Conservation (phyloP, 2,113 vertebrate species). For the Ceyx margarethae region DNA sequence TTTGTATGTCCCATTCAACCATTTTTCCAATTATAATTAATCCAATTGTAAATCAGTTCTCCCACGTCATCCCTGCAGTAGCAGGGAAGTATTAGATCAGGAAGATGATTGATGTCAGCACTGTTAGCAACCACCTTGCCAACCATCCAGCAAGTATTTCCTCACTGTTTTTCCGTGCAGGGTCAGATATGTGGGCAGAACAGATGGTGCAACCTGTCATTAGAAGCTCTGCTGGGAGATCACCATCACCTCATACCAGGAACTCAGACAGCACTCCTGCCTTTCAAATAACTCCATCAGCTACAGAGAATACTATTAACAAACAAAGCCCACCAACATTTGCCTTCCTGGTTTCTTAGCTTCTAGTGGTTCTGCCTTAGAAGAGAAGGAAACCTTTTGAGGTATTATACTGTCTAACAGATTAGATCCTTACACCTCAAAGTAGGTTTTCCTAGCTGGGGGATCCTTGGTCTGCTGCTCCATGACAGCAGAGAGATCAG, state of each 20-base stretch:
- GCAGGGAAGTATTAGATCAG: background rate
- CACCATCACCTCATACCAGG: background rate
- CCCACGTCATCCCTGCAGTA: background rate
- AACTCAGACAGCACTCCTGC: background rate
- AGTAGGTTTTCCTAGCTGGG: background rate
- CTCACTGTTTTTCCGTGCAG: background rate
- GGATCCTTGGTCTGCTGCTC: background rate
- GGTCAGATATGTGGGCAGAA: background rate
- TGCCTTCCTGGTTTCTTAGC: background rate
- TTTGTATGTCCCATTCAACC: background rate
- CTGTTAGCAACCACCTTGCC: background rate
- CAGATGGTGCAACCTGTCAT: background rate
- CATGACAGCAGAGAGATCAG: background rate
- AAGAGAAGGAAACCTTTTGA: background rate
- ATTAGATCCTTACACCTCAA: background rate
- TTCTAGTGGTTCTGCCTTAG: background rate
- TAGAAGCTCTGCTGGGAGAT: background rate
- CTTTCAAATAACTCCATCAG: background rate
- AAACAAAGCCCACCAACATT: background rate
- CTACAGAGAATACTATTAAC: background rate
- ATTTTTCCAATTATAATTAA: background rate
- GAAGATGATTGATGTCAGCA: background rate
- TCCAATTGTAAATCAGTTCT: background rate
- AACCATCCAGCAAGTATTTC: slow-evolving; percentile 27
- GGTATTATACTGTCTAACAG: background rate